phyloP scores from a whole-genome alignment of 1,140 invertebrate species.

The Dolichoris vasculosae region DNA sequence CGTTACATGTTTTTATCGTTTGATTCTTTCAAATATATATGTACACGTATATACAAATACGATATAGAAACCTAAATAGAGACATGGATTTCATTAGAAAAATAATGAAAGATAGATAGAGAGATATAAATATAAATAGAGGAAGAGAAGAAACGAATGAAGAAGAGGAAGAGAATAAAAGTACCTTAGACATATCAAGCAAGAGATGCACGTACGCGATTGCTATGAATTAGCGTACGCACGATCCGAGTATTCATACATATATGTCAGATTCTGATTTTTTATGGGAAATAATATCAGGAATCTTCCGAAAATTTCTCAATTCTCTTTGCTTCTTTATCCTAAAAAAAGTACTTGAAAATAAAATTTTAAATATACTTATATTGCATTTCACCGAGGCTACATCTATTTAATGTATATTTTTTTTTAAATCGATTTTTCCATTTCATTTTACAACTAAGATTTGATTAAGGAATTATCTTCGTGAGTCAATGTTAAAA shows the following conservation, averaged over 20 bases:
- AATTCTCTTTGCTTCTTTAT: not conserved
- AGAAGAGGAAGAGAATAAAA: slow-evolving; percentile 53
- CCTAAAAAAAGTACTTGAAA: slow-evolving; percentile 14
- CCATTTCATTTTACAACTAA: not conserved
- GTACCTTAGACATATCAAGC: slow-evolving; percentile 52
- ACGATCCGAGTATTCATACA: not conserved
- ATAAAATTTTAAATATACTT: not conserved
- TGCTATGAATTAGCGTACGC: slow-evolving; percentile 59
- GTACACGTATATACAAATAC: slow-evolving; percentile 31
- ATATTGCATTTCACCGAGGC: not conserved
- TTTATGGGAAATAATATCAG: not conserved
- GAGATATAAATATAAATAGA: slow-evolving; percentile 43
- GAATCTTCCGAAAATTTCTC: not conserved
- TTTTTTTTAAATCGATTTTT: not conserved
- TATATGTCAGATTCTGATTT: not conserved
- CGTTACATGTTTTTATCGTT: not conserved
- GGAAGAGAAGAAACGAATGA: no score
- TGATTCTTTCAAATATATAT: not conserved
- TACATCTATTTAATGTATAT: not conserved
- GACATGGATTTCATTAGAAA: not conserved
- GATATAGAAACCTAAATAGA: no score
- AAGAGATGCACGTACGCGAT: slow-evolving; percentile 52
- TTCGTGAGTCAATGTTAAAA: no score
- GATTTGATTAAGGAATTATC: no score
- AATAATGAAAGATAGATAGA: not conserved